Base-by-base conservation (phyloP, 2,797 vertebrate species). In the Saxicola maurus region DNA sequence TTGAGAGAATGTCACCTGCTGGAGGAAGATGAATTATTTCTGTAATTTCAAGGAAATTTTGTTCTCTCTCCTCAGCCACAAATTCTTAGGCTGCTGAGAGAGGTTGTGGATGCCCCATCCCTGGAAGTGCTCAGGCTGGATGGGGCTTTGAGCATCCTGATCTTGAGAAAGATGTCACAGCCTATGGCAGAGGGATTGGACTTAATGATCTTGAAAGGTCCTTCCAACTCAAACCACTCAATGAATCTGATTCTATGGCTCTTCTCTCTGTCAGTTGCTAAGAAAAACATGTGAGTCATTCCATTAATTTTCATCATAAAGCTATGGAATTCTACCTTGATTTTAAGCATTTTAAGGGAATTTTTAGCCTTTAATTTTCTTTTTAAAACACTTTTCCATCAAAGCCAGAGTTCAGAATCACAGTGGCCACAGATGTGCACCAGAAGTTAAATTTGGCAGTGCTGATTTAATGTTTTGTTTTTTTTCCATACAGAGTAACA, bases 381-480 rank as follows among this genome's bases (percentile, higher is more conserved):
- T 83, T 35, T 64, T 60, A 45, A 48, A 31, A 23, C 2, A 2
- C 6, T 62, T 6, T 52, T 74, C 13, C 19, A 78, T 75, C 33
- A 51, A 67, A 80, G 11, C 3, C 20, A 23, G 18, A 28, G 17
- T 57, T 60, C 35, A 72, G 13, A 78, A 46, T 61, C 24, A 31
- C 0, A 2, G 9, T 62, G 19, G 40, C 13, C 31, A 62, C 21
- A 40, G n/a, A n/a, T 40, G 1, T 42, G 7, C 38, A 42, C 17
- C 19, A 51, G 18, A 65, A 53, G 3, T 61, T 49, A 38, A 17
- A 49, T 53, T 57, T 56, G 13, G 2, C 3, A 19, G 4, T 38
- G 30, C 60, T 46, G 19, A 35, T 91, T 67, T 68, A 0, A 4
- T 7, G 0, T 3, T 8, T 33, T 8, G 3, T 33, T 53, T 65